Evolutionary conservation across 2,113 vertebrate species (phyloP).

Genomic region (Oreotragus oreotragus): DNA sequence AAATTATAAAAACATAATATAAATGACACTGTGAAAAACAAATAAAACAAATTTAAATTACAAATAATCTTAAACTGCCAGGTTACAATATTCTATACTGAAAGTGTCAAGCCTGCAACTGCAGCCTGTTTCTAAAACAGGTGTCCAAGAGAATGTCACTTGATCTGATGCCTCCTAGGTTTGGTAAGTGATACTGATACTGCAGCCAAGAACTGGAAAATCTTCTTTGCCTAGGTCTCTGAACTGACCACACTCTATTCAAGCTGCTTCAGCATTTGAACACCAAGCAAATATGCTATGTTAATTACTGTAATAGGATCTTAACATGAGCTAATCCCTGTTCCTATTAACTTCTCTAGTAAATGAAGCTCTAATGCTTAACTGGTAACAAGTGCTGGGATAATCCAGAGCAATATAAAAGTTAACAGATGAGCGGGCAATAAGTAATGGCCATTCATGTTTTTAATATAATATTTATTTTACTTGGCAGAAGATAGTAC

Average conservation of each 20-base stretch:
- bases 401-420: slow-evolving; percentile 34
- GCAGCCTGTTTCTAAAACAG: slow-evolving; percentile 74
- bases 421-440: background rate
- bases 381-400: background rate
- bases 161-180: slow-evolving; percentile 78
- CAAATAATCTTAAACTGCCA: slow-evolving; percentile 57
- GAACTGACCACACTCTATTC: slow-evolving; percentile 60
- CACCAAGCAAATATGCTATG: slow-evolving; percentile 53
- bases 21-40: background rate
- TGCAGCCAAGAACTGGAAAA: slow-evolving; percentile 79
- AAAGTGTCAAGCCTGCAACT: slow-evolving; percentile 64
- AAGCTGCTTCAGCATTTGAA: slow-evolving; percentile 41
- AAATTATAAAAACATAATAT: background rate
- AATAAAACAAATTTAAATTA: background rate
- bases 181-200: slow-evolving; percentile 73
- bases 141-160: slow-evolving; percentile 75
- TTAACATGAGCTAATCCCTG: slow-evolving; percentile 33
- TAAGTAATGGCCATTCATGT: background rate
- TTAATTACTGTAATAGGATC: slow-evolving; percentile 65
- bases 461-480: slow-evolving; percentile 30
- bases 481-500: background rate
- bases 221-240: slow-evolving; percentile 72
- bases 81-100: slow-evolving; percentile 67
- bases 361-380: slow-evolving; percentile 58
- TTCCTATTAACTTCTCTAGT: slow-evolving; percentile 55